Percentiles rank a stretch among this genome's conserved stretches.
These are phyloP conservation scores for Amblyopsis hoosieri DNA, from an alignment of 2,797 vertebrate species.

Conservation along the genomic window DNA sequence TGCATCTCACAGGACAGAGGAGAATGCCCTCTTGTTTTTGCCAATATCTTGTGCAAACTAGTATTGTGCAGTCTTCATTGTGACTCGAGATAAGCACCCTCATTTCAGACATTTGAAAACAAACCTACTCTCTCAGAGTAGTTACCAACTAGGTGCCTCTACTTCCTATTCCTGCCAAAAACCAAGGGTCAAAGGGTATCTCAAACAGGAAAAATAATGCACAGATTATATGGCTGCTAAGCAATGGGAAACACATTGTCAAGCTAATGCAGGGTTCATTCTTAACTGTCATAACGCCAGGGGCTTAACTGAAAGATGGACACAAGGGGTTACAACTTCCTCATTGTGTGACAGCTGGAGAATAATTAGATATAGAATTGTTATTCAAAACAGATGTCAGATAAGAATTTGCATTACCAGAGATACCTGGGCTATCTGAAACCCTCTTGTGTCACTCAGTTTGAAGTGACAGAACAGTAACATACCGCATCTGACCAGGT, in stretches of 20 bases:
- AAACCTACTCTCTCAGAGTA: too few relatives aligned
- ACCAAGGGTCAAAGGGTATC: conserved; percentile 24
- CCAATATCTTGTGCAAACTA: too few relatives aligned
- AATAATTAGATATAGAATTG: background rate
- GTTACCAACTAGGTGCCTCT: conserved; percentile 20
- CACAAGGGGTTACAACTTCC: background rate
- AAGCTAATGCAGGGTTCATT: background rate
- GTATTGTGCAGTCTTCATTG: too few relatives aligned
- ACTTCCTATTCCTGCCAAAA: conserved; percentile 39
- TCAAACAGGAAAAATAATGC: conserved; percentile 35
- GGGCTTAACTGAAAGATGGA: background rate
- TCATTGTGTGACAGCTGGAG: background rate
- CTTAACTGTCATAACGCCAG: background rate
- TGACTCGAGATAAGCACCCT: too few relatives aligned
- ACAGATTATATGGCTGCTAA: conserved; percentile 29
- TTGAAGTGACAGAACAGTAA: too few relatives aligned
- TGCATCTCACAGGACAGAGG: too few relatives aligned
- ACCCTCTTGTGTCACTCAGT: too few relatives aligned
- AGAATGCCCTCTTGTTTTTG: too few relatives aligned
- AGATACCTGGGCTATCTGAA: too few relatives aligned
- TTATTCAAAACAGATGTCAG: background rate
- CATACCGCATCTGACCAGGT: too few relatives aligned
- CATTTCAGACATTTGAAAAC: too few relatives aligned
- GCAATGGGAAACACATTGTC: conserved; percentile 16
- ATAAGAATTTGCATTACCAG: too few relatives aligned